Evolutionary conservation across 2,113 vertebrate species (phyloP).

Genomic region (Anser brachyrhynchus): DNA sequence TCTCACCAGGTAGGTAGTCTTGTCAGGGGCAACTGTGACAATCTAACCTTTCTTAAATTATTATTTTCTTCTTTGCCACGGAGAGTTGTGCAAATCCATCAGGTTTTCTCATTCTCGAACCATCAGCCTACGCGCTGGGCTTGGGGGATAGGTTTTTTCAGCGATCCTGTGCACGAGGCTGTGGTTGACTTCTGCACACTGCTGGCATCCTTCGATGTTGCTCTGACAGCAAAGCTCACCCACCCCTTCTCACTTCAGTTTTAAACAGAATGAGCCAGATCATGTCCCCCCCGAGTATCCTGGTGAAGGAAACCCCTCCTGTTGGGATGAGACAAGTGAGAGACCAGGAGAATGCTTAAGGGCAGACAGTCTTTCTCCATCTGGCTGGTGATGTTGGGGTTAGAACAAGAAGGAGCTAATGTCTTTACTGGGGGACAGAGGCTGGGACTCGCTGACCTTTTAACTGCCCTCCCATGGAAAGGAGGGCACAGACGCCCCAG

Average conservation of each 20-base stretch:
- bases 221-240: background rate
- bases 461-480: background rate
- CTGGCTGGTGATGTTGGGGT: background rate
- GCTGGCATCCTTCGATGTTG: background rate
- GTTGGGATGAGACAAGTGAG: background rate
- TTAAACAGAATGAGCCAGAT: background rate
- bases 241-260: background rate
- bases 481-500: background rate
- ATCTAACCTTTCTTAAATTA: constrained; percentile 25
- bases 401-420: background rate
- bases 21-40: constrained; percentile 8
- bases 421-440: background rate
- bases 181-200: background rate
- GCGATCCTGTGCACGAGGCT: background rate
- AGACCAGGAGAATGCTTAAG: background rate
- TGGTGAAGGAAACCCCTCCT: background rate
- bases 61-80: background rate
- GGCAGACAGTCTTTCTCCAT: background rate
- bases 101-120: background rate
- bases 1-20: background rate
- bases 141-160: background rate
- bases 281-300: background rate
- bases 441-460: background rate
- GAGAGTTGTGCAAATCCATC: background rate
- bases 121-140: background rate